Evolutionary conservation across 2,888 invertebrate genomes (phyloP).

Genomic region (Aleiodes leptofemur): DNA sequence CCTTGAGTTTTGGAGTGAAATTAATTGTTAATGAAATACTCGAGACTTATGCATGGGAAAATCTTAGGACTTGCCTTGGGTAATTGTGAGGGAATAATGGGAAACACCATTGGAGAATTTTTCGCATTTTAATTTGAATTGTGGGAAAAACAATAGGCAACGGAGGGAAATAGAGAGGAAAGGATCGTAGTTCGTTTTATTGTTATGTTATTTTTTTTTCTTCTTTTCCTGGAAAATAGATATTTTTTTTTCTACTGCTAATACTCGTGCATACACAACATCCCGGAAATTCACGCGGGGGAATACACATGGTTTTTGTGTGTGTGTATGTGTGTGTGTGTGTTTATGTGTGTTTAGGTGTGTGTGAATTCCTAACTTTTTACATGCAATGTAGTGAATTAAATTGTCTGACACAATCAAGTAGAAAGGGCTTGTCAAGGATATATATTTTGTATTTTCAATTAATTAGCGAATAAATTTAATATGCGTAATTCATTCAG

Average conservation of each 20-base stretch:
- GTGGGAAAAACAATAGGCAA: slow-evolving; percentile 6
- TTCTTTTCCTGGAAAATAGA: background rate
- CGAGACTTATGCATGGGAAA: slow-evolving; percentile 2
- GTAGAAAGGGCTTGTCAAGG: background rate
- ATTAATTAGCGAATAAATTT: slow-evolving; percentile 8
- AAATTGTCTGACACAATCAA: slow-evolving; percentile 8
- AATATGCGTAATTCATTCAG: background rate
- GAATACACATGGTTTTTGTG: background rate
- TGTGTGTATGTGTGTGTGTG: background rate
- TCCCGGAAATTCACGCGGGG: slow-evolving; percentile 23
- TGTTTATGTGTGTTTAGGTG: background rate
- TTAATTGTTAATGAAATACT: background rate
- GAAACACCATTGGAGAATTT: background rate
- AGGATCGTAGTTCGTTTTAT: slow-evolving; percentile 5
- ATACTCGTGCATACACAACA: slow-evolving; percentile 17
- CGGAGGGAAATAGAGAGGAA: background rate
- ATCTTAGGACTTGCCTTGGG: background rate
- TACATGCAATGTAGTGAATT: slow-evolving; percentile 16
- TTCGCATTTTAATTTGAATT: slow-evolving; percentile 15
- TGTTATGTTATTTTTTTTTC: background rate
- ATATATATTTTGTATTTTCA: slow-evolving; percentile 2
- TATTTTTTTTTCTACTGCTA: background rate
- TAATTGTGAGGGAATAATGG: slow-evolving; percentile 1
- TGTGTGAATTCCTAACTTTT: slow-evolving; percentile 27
- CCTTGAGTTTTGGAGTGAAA: background rate